phyloP scores from a whole-genome alignment of 2,113 vertebrate genomes.

The Barbus barbus region DNA sequence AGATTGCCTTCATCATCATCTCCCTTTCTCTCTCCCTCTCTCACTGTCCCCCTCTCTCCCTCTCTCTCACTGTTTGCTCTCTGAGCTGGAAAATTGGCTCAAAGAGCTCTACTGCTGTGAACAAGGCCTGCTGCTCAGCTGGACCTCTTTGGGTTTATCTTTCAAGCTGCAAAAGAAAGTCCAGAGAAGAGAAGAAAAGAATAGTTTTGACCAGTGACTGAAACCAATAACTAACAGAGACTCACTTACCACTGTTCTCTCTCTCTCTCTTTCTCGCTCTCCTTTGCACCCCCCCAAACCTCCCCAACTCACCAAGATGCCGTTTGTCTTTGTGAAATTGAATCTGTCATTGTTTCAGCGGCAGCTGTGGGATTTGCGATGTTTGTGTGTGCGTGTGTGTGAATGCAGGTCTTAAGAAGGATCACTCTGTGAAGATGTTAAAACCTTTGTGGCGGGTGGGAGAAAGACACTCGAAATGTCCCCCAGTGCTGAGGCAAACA shows the following conservation, averaged over 20 bases:
- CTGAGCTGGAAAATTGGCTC: conserved; percentile 84
- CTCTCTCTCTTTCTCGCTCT: conserved; percentile 30
- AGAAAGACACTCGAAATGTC: conserved; percentile 44
- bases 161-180: conserved; percentile 70
- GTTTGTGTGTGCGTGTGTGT: conserved; percentile 44
- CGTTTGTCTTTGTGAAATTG: conserved; percentile 60
- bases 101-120: conserved; percentile 81
- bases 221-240: conserved; percentile 81
- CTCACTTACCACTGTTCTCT: conserved; percentile 70
- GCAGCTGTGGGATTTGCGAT: conserved; percentile 55
- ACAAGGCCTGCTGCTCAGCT: conserved; percentile 81
- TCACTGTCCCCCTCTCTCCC: conserved; percentile 61
- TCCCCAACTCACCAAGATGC: conserved; percentile 43
- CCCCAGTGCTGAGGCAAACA: conserved; percentile 38
- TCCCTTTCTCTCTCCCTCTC: conserved; percentile 43
- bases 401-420: conserved; percentile 53
- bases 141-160: conserved; percentile 79
- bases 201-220: conserved; percentile 82
- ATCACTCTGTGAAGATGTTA: conserved; percentile 58
- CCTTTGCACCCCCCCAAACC: conserved; percentile 1
- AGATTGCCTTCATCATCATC: conserved; percentile 56
- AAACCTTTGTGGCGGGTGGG: conserved; percentile 45
- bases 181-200: conserved; percentile 73
- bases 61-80: conserved; percentile 76
- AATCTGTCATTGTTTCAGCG: conserved; percentile 61